Conservation (phyloP, 2,113 vertebrate species). For the Atlantisia rogersi region DNA sequence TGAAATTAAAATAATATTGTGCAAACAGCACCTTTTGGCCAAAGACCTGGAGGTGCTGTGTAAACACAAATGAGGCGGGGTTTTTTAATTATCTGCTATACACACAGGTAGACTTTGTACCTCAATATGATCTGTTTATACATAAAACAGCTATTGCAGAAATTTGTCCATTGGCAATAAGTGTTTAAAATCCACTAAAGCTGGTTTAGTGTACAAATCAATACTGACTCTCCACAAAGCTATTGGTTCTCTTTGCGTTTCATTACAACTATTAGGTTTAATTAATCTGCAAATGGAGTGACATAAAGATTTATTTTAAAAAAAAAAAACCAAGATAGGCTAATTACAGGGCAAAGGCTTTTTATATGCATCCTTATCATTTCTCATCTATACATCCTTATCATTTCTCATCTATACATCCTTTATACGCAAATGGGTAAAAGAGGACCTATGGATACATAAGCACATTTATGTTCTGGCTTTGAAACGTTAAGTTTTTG, state of each 20-base stretch:
- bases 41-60: not conserved
- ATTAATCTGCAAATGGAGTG: constrained; percentile 59
- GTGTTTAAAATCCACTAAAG: constrained; percentile 9
- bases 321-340: not conserved
- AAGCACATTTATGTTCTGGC: not conserved
- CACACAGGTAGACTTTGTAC: not conserved
- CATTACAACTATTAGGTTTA: constrained; percentile 56
- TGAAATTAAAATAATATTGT: constrained; percentile 29
- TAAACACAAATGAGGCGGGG: not conserved
- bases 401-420: fast-evolving
- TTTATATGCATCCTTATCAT: not conserved
- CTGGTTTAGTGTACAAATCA: not conserved
- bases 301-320: not conserved
- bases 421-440: not conserved
- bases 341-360: constrained; percentile 47
- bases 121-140: not conserved
- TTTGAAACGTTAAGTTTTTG: not conserved
- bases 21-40: constrained; percentile 1
- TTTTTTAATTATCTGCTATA: not conserved
- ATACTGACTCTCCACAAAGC: constrained; percentile 16
- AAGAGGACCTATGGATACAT: not conserved
- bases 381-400: not conserved
- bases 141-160: not conserved
- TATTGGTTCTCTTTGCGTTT: not conserved
- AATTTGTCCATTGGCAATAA: constrained; percentile 8